These are phyloP conservation scores for Scomber colias DNA, from an alignment of 2,113 vertebrate species.

Conservation along the genomic window DNA sequence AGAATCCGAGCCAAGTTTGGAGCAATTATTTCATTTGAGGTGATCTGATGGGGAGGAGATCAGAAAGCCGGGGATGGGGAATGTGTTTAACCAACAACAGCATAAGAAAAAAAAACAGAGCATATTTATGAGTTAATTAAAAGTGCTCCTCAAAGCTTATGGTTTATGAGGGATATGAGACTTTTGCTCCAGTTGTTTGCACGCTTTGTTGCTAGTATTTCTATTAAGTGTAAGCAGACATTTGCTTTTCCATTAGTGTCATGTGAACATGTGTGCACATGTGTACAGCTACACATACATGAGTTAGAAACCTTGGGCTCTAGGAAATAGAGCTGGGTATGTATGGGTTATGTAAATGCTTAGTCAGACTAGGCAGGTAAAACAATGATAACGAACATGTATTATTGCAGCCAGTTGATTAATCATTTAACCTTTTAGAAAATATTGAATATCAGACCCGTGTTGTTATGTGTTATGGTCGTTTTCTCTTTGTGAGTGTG, in stretches of 20 bases:
- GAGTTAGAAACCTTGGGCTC: neutral
- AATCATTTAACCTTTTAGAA: constrained; percentile 1
- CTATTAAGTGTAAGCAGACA: neutral
- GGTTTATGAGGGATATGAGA: neutral
- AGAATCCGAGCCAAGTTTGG: constrained; percentile 51
- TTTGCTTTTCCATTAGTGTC: neutral
- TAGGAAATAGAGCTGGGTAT: neutral
- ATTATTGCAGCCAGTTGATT: too few species aligned
- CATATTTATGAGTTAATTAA: constrained; percentile 36
- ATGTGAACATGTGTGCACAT: neutral
- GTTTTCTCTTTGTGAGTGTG: constrained; percentile 27
- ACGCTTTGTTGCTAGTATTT: too few species aligned
- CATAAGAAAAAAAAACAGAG: neutral
- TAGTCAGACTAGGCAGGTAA: neutral
- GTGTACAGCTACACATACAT: neutral
- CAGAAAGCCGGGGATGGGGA: constrained; percentile 33
- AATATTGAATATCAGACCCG: constrained; percentile 20
- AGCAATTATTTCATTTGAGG: constrained; percentile 57
- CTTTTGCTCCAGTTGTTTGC: neutral
- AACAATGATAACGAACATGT: too few species aligned
- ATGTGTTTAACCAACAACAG: constrained; percentile 48
- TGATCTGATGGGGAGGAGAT: constrained; percentile 51
- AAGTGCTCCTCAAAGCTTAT: constrained; percentile 11
- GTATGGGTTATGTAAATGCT: too few species aligned
- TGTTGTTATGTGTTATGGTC: constrained; percentile 1